A percentile compares a stretch with the other conserved stretches of the same genome.
Evolutionary conservation across 2,888 invertebrate species (phyloP).

Genomic region (Argyresthia albistria): DNA sequence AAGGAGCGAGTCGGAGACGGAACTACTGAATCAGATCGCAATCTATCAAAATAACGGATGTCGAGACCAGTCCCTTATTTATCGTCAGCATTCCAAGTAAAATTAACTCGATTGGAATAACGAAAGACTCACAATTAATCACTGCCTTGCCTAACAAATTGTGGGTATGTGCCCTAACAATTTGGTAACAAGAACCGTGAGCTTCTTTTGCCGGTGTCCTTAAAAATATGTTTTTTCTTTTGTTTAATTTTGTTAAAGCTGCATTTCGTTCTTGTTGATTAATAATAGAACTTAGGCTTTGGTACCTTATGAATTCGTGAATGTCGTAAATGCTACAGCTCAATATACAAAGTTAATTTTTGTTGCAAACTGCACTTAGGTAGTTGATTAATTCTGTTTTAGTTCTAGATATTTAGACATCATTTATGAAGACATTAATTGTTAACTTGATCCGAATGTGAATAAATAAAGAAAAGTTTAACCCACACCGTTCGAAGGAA

Average conservation of each 20-base stretch:
- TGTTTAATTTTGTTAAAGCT: neutral
- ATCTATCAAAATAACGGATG: constrained; percentile 58
- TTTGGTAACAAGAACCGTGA: constrained; percentile 17
- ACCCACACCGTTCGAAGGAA: too few species aligned
- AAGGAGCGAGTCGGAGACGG: constrained; percentile 14
- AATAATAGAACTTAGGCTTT: too few species aligned
- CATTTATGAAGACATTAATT: too few species aligned
- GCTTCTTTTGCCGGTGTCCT: constrained; percentile 8
- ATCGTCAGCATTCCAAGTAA: constrained; percentile 38
- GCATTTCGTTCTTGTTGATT: too few species aligned
- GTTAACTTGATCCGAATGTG: too few species aligned
- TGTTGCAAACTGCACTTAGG: too few species aligned
- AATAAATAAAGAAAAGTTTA: too few species aligned
- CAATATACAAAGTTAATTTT: too few species aligned
- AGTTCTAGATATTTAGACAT: too few species aligned
- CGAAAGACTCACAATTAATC: constrained; percentile 53
- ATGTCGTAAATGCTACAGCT: too few species aligned
- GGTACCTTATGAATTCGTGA: too few species aligned
- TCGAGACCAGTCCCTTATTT: constrained; percentile 37
- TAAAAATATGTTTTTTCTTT: constrained; percentile 8
- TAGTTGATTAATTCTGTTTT: too few species aligned
- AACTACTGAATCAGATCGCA: constrained; percentile 46
- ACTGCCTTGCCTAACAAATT: constrained; percentile 50
- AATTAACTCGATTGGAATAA: constrained; percentile 58
- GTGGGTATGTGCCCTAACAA: constrained; percentile 34